A percentile compares a stretch with the other conserved stretches of the same genome.
phyloP scores from a whole-genome alignment of 2,797 vertebrate species.

The Glossophaga mutica region DNA sequence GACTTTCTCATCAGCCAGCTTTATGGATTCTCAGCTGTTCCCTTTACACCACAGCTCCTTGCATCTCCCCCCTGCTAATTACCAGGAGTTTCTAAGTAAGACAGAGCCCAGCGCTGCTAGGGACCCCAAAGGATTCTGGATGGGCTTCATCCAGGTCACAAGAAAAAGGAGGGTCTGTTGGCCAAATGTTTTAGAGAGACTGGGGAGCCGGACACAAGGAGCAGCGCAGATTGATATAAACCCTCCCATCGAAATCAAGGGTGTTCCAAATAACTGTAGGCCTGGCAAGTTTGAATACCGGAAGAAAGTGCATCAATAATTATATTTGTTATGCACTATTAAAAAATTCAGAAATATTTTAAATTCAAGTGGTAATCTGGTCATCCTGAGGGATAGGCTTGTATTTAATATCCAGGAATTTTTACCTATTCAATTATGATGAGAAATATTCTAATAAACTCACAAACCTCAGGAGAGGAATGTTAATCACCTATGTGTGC shows the following conservation, averaged over 20 bases:
- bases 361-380: slow-evolving; percentile 83
- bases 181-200: not conserved
- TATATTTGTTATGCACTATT: slow-evolving; percentile 80
- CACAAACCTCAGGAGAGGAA: slow-evolving; percentile 76
- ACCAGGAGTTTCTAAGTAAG: not conserved
- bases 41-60: slow-evolving; percentile 30
- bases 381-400: slow-evolving; percentile 80
- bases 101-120: not conserved
- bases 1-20: slow-evolving; percentile 77
- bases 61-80: slow-evolving; percentile 66
- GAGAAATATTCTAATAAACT: slow-evolving; percentile 82
- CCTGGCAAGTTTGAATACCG: slow-evolving; percentile 35
- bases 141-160: not conserved
- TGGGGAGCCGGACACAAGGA: not conserved
- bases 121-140: not conserved
- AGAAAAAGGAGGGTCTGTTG: slow-evolving; percentile 22
- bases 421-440: slow-evolving; percentile 83
- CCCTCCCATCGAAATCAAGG: slow-evolving; percentile 47
- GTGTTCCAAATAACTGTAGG: slow-evolving; percentile 40
- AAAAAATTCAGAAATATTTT: slow-evolving; percentile 82
- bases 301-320: slow-evolving; percentile 78
- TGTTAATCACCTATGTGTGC: slow-evolving; percentile 77
- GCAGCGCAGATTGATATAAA: not conserved
- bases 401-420: slow-evolving; percentile 82
- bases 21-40: slow-evolving; percentile 59